Evolutionary conservation across 2,113 vertebrate genomes (phyloP), one percentile per base, ranked within the genome.

Genomic region (Ploceus nigricollis): DNA sequence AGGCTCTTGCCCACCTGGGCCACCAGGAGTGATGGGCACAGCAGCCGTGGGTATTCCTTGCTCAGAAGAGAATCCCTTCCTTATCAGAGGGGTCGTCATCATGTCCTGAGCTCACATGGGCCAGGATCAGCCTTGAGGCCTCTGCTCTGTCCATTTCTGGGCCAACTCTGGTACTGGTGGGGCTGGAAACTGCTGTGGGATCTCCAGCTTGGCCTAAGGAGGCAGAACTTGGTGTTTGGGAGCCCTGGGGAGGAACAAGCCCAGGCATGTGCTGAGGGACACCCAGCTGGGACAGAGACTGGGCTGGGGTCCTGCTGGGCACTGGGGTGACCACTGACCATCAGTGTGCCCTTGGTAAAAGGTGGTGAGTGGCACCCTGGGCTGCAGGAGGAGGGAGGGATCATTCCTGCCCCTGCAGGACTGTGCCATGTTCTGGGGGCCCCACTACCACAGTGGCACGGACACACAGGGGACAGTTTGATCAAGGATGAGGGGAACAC

Each of bases 1-100:
- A 47, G 31, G 15, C 8, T 84, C 10, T 45, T 3, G 13, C 6
- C 3, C 0, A 9, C 11, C 23, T 50, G 21, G 17, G 24, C 28
- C 54, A 35, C 27, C 39, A 35, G 10, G 13, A 25, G 65, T 3
- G 89, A 2, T 53, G 42, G 70, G 53, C 27, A 31, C 39, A 28
- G 69, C 50, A 39, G 40, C 42, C 37, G 13, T 30, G 53, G 39
- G 4, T 35, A 6, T 3, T n/a, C 33, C 42, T 33, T 39, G 10
- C 28, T 69, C 7, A 13, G 37, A 31, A 25, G 27, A 6, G 4
- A 28, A 7, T 60, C 44, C 42, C 31, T 8, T 24, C 31, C 7
- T 70, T 33, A 1, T 3, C 7, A 2, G 4, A 7, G 2, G 1
- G 4, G 3, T 3, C 73, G 51, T 37, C 15, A 14, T 17, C 1